Evolutionary conservation across 2,113 vertebrate species (phyloP).

Genomic region (Hydrochoerus hydrochaeris): DNA sequence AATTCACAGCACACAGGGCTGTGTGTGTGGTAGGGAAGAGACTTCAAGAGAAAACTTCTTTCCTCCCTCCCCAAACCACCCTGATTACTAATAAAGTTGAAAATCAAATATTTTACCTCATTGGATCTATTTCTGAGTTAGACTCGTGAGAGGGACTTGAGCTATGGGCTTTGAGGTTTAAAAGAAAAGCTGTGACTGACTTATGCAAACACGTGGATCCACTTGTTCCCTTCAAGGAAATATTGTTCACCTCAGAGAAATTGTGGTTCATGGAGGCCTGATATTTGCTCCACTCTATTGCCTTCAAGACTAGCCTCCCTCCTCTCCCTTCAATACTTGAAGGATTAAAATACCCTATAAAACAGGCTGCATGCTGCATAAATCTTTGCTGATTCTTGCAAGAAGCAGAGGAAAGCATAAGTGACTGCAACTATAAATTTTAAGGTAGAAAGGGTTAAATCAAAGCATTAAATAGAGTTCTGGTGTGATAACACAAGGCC

Average conservation of each 20-base stretch:
- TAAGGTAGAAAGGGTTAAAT: neutral
- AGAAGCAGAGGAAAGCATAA: neutral
- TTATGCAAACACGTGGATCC: neutral
- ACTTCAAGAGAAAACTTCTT: neutral
- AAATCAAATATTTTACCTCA: neutral
- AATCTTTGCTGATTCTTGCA: slow-evolving; percentile 32
- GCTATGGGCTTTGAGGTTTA: neutral
- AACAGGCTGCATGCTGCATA: neutral
- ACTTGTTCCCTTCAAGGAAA: neutral
- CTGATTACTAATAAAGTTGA: neutral
- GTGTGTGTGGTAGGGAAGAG: no score
- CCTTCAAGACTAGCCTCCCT: neutral
- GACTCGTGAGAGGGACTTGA: neutral
- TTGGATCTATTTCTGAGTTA: neutral
- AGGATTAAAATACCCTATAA: neutral
- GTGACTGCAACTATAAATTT: neutral
- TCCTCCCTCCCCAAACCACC: neutral
- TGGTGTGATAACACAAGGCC: neutral
- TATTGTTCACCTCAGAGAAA: neutral
- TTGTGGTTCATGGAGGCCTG: neutral
- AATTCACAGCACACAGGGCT: neutral
- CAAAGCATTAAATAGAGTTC: neutral
- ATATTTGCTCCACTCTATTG: neutral
- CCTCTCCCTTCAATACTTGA: neutral
- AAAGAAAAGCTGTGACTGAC: neutral